phyloP scores from a whole-genome alignment of 2,888 invertebrate species.

The Nycteola revayana region DNA sequence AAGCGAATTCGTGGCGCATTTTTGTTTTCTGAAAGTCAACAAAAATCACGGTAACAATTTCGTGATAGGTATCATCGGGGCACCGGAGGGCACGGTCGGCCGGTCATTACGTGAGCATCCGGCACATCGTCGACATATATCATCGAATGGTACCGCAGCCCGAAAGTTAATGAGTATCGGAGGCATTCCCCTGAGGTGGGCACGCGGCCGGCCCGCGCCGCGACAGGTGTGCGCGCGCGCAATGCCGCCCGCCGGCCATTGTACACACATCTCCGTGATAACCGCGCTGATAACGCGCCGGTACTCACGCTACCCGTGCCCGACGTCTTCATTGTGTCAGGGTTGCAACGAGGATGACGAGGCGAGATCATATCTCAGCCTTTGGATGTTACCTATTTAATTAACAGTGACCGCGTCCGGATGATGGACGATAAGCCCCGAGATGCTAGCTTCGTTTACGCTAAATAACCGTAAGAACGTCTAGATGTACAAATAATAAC shows the following conservation, averaged over 20 bases:
- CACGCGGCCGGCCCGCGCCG: slow-evolving; percentile 46
- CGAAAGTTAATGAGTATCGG: slow-evolving; percentile 74
- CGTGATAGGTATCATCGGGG: slow-evolving; percentile 23
- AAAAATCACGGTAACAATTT: slow-evolving; percentile 27
- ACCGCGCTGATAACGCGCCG: slow-evolving; percentile 42
- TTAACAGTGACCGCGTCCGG: slow-evolving; percentile 43
- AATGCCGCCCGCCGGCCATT: slow-evolving; percentile 29
- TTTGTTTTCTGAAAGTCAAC: slow-evolving; percentile 33
- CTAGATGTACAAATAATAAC: too few species aligned
- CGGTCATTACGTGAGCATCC: slow-evolving; percentile 69
- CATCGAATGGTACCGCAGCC: slow-evolving; percentile 62
- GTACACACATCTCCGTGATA: slow-evolving; percentile 44
- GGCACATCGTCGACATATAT: slow-evolving; percentile 68
- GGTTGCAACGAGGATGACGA: slow-evolving; percentile 47
- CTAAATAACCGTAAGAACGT: too few species aligned
- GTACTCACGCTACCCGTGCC: slow-evolving; percentile 43
- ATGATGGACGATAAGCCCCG: slow-evolving; percentile 23
- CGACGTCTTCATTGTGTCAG: slow-evolving; percentile 60
- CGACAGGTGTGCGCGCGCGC: slow-evolving; percentile 47
- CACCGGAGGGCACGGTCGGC: slow-evolving; percentile 33
- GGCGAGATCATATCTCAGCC: slow-evolving; percentile 40
- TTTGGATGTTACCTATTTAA: slow-evolving; percentile 57
- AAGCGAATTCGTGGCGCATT: slow-evolving; percentile 33
- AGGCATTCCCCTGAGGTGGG: slow-evolving; percentile 63
- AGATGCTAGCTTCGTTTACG: too few species aligned